A percentile compares a stretch with the other conserved stretches of the same genome.
These are phyloP conservation scores for Crepidodera aurea DNA, from an alignment of 2,888 invertebrate species.

Conservation along the genomic window DNA sequence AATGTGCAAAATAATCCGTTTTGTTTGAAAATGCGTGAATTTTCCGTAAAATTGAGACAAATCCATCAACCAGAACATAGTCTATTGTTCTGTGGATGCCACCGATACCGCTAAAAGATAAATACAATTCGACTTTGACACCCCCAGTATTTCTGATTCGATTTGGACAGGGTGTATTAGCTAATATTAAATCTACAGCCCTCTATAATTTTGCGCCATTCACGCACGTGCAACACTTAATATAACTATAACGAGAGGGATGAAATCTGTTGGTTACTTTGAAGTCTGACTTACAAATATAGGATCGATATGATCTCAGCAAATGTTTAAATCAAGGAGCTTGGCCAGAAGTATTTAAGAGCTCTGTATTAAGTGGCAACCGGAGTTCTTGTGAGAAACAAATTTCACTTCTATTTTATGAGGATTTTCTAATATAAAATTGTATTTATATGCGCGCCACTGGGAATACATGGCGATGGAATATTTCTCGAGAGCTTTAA, in stretches of 20 bases:
- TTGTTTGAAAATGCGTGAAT: not conserved
- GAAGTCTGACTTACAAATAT: too few relatives aligned
- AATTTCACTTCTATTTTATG: too few relatives aligned
- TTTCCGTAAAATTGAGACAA: not conserved
- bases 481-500: too few relatives aligned
- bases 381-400: too few relatives aligned
- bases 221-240: slow-evolving; percentile 45
- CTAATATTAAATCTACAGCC: slow-evolving; percentile 33
- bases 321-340: too few relatives aligned
- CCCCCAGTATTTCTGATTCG: slow-evolving; percentile 31
- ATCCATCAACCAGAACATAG: not conserved
- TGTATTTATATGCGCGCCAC: too few relatives aligned
- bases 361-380: too few relatives aligned
- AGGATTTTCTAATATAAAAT: too few relatives aligned
- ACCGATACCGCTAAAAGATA: slow-evolving; percentile 10
- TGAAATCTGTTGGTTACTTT: slow-evolving; percentile 26
- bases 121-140: slow-evolving; percentile 5
- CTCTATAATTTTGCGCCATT: slow-evolving; percentile 36
- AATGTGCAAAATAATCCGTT: not conserved
- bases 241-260: slow-evolving; percentile 44
- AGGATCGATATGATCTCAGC: too few relatives aligned
- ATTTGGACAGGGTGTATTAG: slow-evolving; percentile 37
- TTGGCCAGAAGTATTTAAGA: too few relatives aligned
- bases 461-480: too few relatives aligned
- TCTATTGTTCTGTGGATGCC: slow-evolving; percentile 14